phyloP scores from a whole-genome alignment of 2,888 invertebrate genomes.

The Apodemia duryi region DNA sequence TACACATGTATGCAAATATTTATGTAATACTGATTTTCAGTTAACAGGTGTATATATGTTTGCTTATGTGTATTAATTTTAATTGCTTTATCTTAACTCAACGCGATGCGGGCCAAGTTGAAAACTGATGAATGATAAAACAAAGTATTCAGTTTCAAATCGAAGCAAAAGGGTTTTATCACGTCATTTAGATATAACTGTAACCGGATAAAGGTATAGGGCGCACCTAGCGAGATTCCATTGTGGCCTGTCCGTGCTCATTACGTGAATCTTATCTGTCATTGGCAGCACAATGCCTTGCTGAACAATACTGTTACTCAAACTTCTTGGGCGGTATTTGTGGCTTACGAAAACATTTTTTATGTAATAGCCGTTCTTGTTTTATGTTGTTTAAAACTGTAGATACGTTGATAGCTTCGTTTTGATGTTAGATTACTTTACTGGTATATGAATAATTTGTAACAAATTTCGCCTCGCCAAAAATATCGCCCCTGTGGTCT shows the following conservation, averaged over 20 bases:
- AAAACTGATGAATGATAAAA: constrained; percentile 1
- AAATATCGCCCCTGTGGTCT: too few relatives aligned
- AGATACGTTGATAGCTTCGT: too few relatives aligned
- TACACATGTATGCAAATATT: too few relatives aligned
- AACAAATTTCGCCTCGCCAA: too few relatives aligned
- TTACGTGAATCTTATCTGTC: constrained; percentile 69
- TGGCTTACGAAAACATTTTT: constrained; percentile 11
- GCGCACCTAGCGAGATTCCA: constrained; percentile 44
- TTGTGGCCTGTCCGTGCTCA: constrained; percentile 55
- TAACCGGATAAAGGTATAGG: constrained; percentile 37
- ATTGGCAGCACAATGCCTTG: constrained; percentile 65
- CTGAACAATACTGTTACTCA: constrained; percentile 57
- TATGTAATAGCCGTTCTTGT: neutral
- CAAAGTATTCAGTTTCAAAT: constrained; percentile 4
- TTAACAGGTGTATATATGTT: too few relatives aligned
- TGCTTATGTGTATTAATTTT: too few relatives aligned
- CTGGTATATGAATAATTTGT: too few relatives aligned
- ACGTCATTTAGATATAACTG: constrained; percentile 35
- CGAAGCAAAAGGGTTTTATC: constrained; percentile 21
- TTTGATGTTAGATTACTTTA: too few relatives aligned
- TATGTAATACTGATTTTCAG: too few relatives aligned
- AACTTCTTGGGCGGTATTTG: constrained; percentile 40
- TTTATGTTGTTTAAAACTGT: constrained; percentile 1
- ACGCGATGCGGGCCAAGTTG: neutral
- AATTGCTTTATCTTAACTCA: neutral